Evolutionary conservation across 1,140 invertebrate species (phyloP).

Genomic region (Ceratoteleas bidentatus): DNA sequence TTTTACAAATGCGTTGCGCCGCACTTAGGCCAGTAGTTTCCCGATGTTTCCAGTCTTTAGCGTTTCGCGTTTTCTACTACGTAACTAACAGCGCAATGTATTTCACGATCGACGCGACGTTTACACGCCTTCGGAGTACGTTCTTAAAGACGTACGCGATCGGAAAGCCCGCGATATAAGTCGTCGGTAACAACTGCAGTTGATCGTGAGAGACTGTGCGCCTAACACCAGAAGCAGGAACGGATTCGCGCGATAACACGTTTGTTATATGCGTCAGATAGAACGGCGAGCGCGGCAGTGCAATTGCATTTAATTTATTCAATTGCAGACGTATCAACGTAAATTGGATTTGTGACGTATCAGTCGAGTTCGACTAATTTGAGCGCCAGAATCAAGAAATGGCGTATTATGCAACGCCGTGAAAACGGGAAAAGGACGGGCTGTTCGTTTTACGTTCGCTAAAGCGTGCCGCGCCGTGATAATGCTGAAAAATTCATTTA

Average conservation of each 20-base stretch:
- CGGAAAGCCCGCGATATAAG: conserved; percentile 59
- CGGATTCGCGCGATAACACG: conserved; percentile 74
- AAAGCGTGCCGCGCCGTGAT: conserved; percentile 5
- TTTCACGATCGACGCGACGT: conserved; percentile 59
- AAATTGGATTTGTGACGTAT: conserved; percentile 78
- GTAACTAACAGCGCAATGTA: conserved; percentile 55
- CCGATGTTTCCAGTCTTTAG: conserved; percentile 18
- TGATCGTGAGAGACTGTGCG: conserved; percentile 64
- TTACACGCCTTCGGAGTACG: conserved; percentile 54
- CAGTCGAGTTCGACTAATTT: conserved; percentile 76
- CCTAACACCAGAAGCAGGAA: conserved; percentile 68
- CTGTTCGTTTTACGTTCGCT: conserved; percentile 37
- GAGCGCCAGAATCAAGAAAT: conserved; percentile 74
- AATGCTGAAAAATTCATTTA: no score
- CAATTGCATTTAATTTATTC: conserved; percentile 77
- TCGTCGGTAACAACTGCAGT: conserved; percentile 49
- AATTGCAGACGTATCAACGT: conserved; percentile 70
- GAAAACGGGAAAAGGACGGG: conserved; percentile 40
- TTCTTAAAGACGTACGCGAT: conserved; percentile 68
- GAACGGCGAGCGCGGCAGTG: conserved; percentile 68
- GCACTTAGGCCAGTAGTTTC: background rate
- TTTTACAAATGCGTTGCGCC: background rate
- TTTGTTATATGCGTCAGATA: conserved; percentile 77
- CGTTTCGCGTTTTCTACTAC: conserved; percentile 38
- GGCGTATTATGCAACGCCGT: conserved; percentile 72